Conservation (phyloP, 2,888 invertebrate genomes). For the Camponotus fellah region DNA sequence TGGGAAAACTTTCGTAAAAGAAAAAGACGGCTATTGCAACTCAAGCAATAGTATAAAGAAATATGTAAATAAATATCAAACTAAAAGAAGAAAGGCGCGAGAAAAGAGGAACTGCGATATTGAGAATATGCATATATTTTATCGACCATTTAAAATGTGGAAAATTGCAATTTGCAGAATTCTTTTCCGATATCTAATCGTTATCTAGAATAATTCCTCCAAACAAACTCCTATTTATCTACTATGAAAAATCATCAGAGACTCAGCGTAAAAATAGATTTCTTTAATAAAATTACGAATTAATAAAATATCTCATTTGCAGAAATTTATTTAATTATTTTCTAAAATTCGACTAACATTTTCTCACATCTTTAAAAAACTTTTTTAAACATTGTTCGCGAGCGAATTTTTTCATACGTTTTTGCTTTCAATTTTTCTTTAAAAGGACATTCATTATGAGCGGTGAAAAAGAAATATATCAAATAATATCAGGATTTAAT, state of each 20-base stretch:
- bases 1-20: conserved; percentile 43
- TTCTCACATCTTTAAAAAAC: not conserved
- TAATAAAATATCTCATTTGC: conserved; percentile 31
- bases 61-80: conserved; percentile 41
- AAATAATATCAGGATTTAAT: not conserved
- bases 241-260: not conserved
- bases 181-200: conserved; percentile 16
- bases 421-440: not conserved
- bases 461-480: not conserved
- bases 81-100: not conserved
- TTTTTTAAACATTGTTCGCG: not conserved
- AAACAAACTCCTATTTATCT: not conserved
- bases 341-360: conserved; percentile 26
- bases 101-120: not conserved
- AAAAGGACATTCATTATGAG: not conserved
- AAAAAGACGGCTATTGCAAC: conserved; percentile 31
- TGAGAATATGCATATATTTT: not conserved
- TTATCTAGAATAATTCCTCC: conserved; percentile 20
- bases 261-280: conserved; percentile 42
- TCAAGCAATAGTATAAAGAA: conserved; percentile 22
- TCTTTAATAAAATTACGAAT: no score
- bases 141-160: not conserved
- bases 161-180: conserved; percentile 29
- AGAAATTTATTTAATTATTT: conserved; percentile 45
- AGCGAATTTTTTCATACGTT: conserved; percentile 2